Conservation (phyloP, 1,140 invertebrate genomes). For the Brachionus paranguensis region DNA sequence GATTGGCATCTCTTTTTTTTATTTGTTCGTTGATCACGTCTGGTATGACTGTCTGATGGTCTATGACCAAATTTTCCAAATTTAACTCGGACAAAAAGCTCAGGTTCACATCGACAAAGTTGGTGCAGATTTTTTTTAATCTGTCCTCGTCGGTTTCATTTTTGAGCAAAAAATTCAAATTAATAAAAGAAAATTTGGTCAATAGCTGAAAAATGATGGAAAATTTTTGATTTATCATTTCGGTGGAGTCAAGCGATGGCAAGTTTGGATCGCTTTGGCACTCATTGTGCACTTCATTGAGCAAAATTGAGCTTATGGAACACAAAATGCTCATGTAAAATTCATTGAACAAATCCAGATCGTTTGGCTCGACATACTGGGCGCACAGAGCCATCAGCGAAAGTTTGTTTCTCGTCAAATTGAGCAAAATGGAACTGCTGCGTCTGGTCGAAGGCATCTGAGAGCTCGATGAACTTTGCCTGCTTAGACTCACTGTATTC, state of each 20-base stretch:
- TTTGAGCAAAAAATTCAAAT: conserved; percentile 31
- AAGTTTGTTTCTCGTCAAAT: conserved; percentile 28
- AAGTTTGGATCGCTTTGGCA: neutral
- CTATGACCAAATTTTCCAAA: neutral
- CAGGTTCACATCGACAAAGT: conserved; percentile 14
- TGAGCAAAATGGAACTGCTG: conserved; percentile 6
- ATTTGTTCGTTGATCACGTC: neutral
- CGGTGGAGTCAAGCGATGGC: neutral
- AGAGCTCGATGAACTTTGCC: neutral
- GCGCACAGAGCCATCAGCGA: conserved; percentile 30
- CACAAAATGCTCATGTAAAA: conserved; percentile 26
- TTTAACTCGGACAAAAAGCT: conserved; percentile 32
- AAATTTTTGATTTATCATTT: conserved; percentile 40
- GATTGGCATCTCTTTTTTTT: neutral
- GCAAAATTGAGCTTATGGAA: conserved; percentile 13
- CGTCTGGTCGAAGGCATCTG: conserved; percentile 13
- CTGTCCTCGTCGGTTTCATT: neutral
- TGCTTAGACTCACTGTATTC: neutral
- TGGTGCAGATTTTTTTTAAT: conserved; percentile 3
- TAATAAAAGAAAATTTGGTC: conserved; percentile 34
- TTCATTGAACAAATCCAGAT: conserved; percentile 23
- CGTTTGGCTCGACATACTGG: conserved; percentile 31
- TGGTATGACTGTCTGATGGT: neutral
- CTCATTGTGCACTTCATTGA: neutral
- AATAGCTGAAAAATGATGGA: conserved; percentile 25